These are phyloP conservation scores for Formica aserva DNA, from an alignment of 2,888 invertebrate species.

Conservation along the genomic window DNA sequence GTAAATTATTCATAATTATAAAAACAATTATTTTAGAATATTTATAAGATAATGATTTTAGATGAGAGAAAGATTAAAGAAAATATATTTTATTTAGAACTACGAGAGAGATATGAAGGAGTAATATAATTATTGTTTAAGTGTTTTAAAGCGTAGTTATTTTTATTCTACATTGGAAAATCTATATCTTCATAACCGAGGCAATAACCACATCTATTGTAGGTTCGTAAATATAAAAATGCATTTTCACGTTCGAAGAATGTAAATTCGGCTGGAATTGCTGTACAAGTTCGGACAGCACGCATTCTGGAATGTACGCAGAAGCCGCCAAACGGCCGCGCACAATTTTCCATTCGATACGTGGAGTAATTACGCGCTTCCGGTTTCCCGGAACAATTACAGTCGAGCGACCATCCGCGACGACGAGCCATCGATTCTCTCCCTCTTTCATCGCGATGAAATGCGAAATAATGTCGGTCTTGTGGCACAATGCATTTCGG, in stretches of 20 bases:
- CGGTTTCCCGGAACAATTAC: slow-evolving; percentile 64
- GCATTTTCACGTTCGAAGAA: neutral
- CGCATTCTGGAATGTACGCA: slow-evolving; percentile 40
- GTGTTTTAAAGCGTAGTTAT: neutral
- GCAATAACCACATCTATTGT: neutral
- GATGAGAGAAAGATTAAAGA: neutral
- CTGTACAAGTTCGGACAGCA: slow-evolving; percentile 23
- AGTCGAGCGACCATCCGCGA: slow-evolving; percentile 54
- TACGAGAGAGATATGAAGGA: neutral
- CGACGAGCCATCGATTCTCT: slow-evolving; percentile 61
- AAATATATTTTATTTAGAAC: neutral
- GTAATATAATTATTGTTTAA: neutral
- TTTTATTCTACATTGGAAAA: too few species aligned
- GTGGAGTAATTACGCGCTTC: slow-evolving; percentile 64
- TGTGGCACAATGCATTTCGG: slow-evolving; percentile 19
- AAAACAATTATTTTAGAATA: neutral
- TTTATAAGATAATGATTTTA: neutral
- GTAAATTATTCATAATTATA: neutral
- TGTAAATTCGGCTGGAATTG: slow-evolving; percentile 28
- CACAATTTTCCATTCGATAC: slow-evolving; percentile 57
- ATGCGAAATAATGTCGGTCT: slow-evolving; percentile 33
- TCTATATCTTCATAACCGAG: neutral
- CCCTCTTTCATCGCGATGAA: slow-evolving; percentile 4
- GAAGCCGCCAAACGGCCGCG: slow-evolving; percentile 18
- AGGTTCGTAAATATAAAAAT: neutral